These are phyloP conservation scores for Eptesicus fuscus DNA, from an alignment of 2,113 vertebrate species.

Conservation along the genomic window DNA sequence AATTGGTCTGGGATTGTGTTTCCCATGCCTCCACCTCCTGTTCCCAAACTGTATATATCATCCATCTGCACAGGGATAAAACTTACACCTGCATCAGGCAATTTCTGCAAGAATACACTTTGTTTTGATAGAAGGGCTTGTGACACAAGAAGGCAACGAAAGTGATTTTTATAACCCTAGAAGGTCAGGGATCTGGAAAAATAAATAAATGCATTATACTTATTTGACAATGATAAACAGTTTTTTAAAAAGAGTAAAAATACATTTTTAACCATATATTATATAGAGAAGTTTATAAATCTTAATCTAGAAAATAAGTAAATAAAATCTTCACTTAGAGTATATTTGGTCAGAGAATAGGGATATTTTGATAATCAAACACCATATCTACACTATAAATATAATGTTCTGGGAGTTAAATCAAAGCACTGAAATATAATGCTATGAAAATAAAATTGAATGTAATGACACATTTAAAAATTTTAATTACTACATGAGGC, in stretches of 20 bases:
- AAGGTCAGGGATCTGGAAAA: neutral
- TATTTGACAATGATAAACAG: neutral
- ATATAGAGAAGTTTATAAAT: conserved; percentile 21
- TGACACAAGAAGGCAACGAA: conserved; percentile 46
- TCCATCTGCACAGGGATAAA: conserved; percentile 75
- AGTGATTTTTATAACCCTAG: conserved; percentile 6
- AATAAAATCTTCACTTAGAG: conserved; percentile 16
- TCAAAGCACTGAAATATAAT: neutral
- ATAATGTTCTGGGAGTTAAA: neutral
- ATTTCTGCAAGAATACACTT: conserved; percentile 52
- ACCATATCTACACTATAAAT: neutral
- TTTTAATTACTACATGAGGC: neutral
- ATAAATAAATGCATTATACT: neutral
- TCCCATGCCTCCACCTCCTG: conserved; percentile 18
- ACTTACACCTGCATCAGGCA: conserved; percentile 43
- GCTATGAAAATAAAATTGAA: conserved; percentile 11
- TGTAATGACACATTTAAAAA: neutral
- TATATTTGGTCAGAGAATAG: neutral
- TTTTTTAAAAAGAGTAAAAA: neutral
- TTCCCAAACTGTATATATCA: conserved; percentile 68
- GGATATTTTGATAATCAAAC: neutral
- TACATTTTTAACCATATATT: neutral
- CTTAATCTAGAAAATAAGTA: conserved; percentile 33
- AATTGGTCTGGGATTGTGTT: conserved; percentile 74
- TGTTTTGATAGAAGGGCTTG: conserved; percentile 44